Base-by-base conservation (phyloP, 2,888 invertebrate species). In the Dasypogon diadema region DNA sequence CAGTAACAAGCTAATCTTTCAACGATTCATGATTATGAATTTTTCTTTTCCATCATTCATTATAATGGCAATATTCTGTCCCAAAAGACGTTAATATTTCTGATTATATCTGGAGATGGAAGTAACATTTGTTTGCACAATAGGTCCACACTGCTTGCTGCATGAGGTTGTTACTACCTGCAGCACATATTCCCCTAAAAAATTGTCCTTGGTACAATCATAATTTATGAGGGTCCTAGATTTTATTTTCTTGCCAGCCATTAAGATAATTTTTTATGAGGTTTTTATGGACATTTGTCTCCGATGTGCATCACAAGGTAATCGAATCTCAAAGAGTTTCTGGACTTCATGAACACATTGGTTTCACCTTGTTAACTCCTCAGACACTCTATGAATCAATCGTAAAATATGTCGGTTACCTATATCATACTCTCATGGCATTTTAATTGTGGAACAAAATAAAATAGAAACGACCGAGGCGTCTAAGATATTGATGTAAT, bases 191-290 rank as follows among this genome's bases (percentile, higher is more conserved):
- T 12, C 48, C 48, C 48, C 48, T 14, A 37, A 65, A 65, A 65
- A 48, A 65, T 46, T 46, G 65, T 65, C 46, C 48, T 65, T 48
- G 6, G 46, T 22, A 22, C 18, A 65, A 48, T 65, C 22, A 65
- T 46, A 46, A 46, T 65, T 65, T 65, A 65, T 46, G 26, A 65
- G 46, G 46, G 46, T 46, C 65, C 65, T 46, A 16, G 65, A 46
- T 16, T 63, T 18, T 63, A 42, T 63, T 46, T 46, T 22, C 24
- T 24, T 65, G 21, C 8, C 2, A 12, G 48, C 46, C 65, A 65
- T 46, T 65, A 46, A 65, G 65, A 65, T 65, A 65, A 65, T 65
- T 65, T n/a, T 65, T 65, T 65, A 65, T 65, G 46, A 65, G 65
- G 24, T 14, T 65, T 65, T 65, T 65, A 65, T 46, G 65, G 65